Evolutionary conservation across 2,888 invertebrate genomes (phyloP).

Genomic region (Epistrophella euchroma): DNA sequence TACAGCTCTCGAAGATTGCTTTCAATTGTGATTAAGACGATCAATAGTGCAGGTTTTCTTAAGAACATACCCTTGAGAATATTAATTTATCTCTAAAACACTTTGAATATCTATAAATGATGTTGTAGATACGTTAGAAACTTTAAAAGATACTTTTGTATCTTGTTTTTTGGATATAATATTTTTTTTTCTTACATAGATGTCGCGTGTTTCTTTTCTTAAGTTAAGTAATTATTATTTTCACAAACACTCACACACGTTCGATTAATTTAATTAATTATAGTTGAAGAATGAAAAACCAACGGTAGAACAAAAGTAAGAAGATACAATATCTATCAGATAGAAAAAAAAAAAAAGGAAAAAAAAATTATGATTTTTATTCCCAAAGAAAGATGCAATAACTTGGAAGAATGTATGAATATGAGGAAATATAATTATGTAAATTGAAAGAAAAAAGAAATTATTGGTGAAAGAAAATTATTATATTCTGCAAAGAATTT

Average conservation of each 20-base stretch:
- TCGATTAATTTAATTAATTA: constrained; percentile 57
- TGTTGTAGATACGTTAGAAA: not conserved
- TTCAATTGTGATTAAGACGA: constrained; percentile 19
- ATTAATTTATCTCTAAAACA: constrained; percentile 3
- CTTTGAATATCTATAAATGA: not conserved
- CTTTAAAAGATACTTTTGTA: not conserved
- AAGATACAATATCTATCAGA: constrained; percentile 29
- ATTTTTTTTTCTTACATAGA: constrained; percentile 2
- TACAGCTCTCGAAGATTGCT: constrained; percentile 53
- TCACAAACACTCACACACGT: constrained; percentile 27
- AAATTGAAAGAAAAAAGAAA: constrained; percentile 23
- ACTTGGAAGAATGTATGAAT: not conserved
- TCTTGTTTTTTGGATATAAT: not conserved
- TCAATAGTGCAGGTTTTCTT: constrained; percentile 51
- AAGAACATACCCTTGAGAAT: constrained; percentile 59
- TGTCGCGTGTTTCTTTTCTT: constrained; percentile 52
- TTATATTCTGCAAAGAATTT: constrained; percentile 41
- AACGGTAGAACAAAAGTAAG: not conserved
- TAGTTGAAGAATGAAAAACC: not conserved
- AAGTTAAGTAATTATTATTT: constrained; percentile 40
- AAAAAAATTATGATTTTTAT: not conserved
- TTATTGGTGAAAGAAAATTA: constrained; percentile 22
- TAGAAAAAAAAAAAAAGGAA: not conserved
- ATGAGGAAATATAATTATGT: not conserved
- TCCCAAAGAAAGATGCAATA: constrained; percentile 8